phyloP scores from a whole-genome alignment of 2,797 vertebrate genomes.

The Dendrocincla fuliginosa region DNA sequence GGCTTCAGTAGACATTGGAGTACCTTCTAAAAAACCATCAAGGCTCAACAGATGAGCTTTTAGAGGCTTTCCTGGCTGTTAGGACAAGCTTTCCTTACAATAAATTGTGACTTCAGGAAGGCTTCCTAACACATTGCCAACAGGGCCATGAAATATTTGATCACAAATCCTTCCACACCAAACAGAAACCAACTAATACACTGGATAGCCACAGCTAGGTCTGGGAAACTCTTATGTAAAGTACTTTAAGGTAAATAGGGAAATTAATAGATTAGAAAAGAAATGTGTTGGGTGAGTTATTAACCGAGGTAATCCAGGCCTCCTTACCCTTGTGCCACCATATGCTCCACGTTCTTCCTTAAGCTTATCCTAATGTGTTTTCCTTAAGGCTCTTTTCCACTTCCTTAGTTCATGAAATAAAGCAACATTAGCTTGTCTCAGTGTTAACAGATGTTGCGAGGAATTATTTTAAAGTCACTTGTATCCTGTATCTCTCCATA shows the following conservation, averaged over 20 bases:
- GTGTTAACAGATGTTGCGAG: constrained; percentile 65
- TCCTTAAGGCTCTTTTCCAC: constrained; percentile 68
- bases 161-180: constrained; percentile 53
- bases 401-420: constrained; percentile 69
- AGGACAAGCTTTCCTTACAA: constrained; percentile 63
- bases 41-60: constrained; percentile 5
- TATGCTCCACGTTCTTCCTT: constrained; percentile 28
- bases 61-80: constrained; percentile 34
- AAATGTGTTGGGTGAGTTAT: constrained; percentile 25
- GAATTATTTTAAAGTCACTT: constrained; percentile 45
- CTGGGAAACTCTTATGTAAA: constrained; percentile 55
- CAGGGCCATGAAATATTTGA: constrained; percentile 38
- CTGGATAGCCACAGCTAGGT: constrained; percentile 9
- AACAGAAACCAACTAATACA: constrained; percentile 48
- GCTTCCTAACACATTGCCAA: constrained; percentile 34
- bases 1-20: not conserved
- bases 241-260: constrained; percentile 45
- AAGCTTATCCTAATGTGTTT: constrained; percentile 63
- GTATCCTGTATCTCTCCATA: constrained; percentile 42
- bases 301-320: not conserved
- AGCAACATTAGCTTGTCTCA: constrained; percentile 60
- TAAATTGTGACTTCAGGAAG: constrained; percentile 62
- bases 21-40: constrained; percentile 12
- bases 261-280: constrained; percentile 58
- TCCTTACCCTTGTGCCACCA: constrained; percentile 6